phyloP scores from a whole-genome alignment of 2,797 vertebrate species.

The Syngnathus rostellatus region DNA sequence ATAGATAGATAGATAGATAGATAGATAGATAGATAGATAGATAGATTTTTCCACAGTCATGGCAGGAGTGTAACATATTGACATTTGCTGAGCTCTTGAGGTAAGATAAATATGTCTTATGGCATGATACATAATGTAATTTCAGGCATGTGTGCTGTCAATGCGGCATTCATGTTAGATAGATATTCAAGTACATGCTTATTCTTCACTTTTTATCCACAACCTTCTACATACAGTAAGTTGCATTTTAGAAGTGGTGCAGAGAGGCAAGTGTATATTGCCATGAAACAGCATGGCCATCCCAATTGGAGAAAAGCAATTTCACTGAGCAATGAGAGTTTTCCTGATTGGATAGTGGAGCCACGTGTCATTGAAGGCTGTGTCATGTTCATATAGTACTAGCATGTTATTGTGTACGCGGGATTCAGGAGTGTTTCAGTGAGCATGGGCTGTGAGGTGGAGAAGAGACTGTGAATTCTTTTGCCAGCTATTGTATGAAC shows the following conservation, averaged over 20 bases:
- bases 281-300: constrained; percentile 37
- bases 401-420: constrained; percentile 19
- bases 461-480: neutral
- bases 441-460: neutral
- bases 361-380: constrained; percentile 24
- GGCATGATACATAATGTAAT: neutral
- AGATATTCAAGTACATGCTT: neutral
- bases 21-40: neutral
- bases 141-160: neutral
- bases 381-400: constrained; percentile 25
- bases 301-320: constrained; percentile 29
- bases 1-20: constrained; percentile 1
- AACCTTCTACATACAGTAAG: constrained; percentile 6
- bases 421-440: constrained; percentile 4
- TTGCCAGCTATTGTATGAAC: neutral
- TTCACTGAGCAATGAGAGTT: neutral
- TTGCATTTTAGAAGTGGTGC: constrained; percentile 28
- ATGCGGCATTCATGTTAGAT: neutral
- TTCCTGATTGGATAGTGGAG: constrained; percentile 24
- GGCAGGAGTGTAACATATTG: constrained; percentile 14
- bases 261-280: constrained; percentile 31
- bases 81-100: constrained; percentile 23
- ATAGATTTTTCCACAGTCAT: neutral
- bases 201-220: neutral
- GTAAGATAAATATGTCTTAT: constrained; percentile 31